Evolutionary conservation across 2,797 vertebrate genomes (phyloP).

Genomic region (Halcyon leucocephala): DNA sequence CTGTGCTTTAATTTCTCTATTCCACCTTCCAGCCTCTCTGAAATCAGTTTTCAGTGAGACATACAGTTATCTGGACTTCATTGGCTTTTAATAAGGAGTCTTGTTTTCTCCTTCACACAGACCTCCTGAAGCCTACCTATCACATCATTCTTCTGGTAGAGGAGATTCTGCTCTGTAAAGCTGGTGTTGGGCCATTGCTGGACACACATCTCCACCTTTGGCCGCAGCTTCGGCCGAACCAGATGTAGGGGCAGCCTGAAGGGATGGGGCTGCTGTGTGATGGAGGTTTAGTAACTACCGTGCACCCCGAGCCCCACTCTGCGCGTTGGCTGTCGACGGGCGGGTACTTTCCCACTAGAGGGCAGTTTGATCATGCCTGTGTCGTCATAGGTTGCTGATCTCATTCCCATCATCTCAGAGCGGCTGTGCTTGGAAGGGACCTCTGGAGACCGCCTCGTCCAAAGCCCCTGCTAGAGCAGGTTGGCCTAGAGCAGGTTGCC

Average conservation of each 20-base stretch:
- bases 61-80: background rate
- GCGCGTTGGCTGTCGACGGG: accelerated
- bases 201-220: background rate
- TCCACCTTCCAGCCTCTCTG: background rate
- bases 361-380: background rate
- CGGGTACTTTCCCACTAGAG: constrained; percentile 14
- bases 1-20: background rate
- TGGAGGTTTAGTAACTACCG: background rate
- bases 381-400: background rate
- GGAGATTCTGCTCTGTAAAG: background rate
- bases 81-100: background rate
- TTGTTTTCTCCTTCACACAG: background rate
- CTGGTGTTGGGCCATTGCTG: background rate
- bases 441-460: background rate
- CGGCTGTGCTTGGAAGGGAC: background rate
- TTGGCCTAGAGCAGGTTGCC: background rate
- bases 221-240: background rate
- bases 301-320: background rate
- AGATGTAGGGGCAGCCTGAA: background rate
- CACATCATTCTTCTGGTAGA: background rate
- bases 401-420: background rate
- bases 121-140: background rate
- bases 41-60: background rate
- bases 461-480: background rate
- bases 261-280: background rate